Percentiles rank a stretch among this genome's conserved stretches.
phyloP scores from a whole-genome alignment of 2,888 invertebrate species.

The Gisinianus flammeolus region DNA sequence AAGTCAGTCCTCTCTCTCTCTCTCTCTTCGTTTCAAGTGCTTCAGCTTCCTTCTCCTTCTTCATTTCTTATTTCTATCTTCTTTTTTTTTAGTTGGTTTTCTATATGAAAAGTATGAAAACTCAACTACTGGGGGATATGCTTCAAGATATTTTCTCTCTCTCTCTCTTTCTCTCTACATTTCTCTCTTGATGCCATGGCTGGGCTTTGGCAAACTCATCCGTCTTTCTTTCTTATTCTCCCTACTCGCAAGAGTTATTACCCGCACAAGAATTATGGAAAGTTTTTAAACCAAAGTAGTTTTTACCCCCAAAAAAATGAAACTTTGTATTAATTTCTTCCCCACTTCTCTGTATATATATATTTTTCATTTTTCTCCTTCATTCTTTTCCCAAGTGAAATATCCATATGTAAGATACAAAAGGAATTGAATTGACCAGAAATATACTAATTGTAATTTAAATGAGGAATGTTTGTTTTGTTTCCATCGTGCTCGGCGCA shows the following conservation, averaged over 20 bases:
- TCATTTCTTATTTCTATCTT: neutral
- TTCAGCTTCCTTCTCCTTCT: neutral
- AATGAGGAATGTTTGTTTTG: no score
- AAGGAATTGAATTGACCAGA: no score
- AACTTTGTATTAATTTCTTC: constrained; percentile 32
- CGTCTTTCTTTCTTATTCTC: constrained; percentile 38
- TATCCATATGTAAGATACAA: no score
- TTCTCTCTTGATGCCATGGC: neutral
- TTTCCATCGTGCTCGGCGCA: no score
- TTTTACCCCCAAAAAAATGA: neutral
- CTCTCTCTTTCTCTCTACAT: neutral
- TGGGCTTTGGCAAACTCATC: constrained; percentile 33
- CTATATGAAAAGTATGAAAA: neutral
- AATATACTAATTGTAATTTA: no score
- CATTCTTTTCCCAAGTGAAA: neutral
- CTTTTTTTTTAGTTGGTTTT: neutral
- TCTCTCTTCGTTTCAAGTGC: neutral
- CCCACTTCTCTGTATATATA: neutral
- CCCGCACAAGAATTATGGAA: constrained; percentile 24
- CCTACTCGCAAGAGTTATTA: constrained; percentile 37
- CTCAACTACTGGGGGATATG: neutral
- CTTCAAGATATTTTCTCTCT: neutral
- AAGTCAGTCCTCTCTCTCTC: no score
- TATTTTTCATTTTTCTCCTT: neutral
- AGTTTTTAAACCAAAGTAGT: constrained; percentile 36